Evolutionary conservation across 1,140 invertebrate genomes (phyloP).

Genomic region (Euborellia annulipes): DNA sequence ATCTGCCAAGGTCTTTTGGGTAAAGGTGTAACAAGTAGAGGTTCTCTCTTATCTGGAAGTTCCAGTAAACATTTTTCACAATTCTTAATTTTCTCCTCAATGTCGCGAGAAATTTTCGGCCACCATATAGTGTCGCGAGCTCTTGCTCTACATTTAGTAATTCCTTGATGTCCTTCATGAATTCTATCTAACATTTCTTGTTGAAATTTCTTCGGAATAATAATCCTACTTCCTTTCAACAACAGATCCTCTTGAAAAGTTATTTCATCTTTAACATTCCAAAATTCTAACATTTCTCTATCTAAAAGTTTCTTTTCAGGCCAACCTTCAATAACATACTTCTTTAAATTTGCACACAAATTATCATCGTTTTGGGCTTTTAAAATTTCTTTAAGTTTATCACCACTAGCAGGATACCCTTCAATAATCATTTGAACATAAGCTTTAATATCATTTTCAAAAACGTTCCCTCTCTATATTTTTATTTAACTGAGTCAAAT

Average conservation of each 20-base stretch:
- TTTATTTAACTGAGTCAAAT: constrained; percentile 31
- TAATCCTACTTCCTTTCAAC: neutral
- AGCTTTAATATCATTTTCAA: neutral
- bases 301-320: neutral
- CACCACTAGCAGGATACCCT: neutral
- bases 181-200: neutral
- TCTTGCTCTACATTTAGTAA: neutral
- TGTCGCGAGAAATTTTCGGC: neutral
- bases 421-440: neutral
- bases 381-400: neutral
- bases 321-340: neutral
- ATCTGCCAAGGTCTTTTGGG: neutral
- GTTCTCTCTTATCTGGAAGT: neutral
- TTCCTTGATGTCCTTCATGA: constrained; percentile 1
- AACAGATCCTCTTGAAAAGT: neutral
- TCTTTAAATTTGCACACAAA: neutral
- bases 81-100: neutral
- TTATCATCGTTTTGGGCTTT: neutral
- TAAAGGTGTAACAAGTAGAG: neutral
- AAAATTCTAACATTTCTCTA: neutral
- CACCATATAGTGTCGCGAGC: neutral
- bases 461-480: constrained; percentile 19
- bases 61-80: neutral
- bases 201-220: neutral
- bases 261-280: neutral